Base-by-base conservation (phyloP, 2,113 vertebrate species). In the Psammodynastes pulverulentus region DNA sequence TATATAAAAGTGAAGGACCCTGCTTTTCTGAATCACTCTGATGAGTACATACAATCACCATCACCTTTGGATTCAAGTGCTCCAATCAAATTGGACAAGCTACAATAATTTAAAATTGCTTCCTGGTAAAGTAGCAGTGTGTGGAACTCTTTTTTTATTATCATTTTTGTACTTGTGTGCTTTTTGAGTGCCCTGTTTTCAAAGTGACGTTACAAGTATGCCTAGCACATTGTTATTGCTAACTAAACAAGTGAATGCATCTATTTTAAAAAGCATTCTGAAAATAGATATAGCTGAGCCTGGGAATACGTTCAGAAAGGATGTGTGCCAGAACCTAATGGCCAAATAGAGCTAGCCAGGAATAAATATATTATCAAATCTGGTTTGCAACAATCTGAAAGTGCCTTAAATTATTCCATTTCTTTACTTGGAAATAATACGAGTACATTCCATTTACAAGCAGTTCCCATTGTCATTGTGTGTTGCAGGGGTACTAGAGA, bases 101-200 rank as follows among this genome's bases (percentile, higher is more conserved):
- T 96, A 94, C 92, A 96, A 93, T 96, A 97, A 96, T 95, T 96
- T 97, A 95, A 92, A 95, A 94, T 96, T 94, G 94, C 95, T 96
- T 96, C 94, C 95, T 96, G 92, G 90, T 91, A 86, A 91, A 90
- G 93, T 92, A 93, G 92, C 94, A 95, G 92, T 95, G 54, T 95
- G 94, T 93, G 84, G 93, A 97, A 94, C 95, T 88, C 54, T 67
- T 67, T n/a, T 62, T 62, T 86, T 92, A 95, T 90, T 88, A 84
- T 34, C 26, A 49, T 72, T 92, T 7, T 17, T 39, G 72, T 43
- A 39, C 17, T 79, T 79, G 34, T 89, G 93, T 34, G 93, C 34
- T 72, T 94, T 92, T 91, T 93, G 89, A 94, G 91, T 88, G 58
- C 94, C 72, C 84, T 93, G 89, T 95, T 94, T 92, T 93, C 88